Evolutionary conservation across 2,888 invertebrate species (phyloP).

Genomic region (Coronaproctus castanopsis): DNA sequence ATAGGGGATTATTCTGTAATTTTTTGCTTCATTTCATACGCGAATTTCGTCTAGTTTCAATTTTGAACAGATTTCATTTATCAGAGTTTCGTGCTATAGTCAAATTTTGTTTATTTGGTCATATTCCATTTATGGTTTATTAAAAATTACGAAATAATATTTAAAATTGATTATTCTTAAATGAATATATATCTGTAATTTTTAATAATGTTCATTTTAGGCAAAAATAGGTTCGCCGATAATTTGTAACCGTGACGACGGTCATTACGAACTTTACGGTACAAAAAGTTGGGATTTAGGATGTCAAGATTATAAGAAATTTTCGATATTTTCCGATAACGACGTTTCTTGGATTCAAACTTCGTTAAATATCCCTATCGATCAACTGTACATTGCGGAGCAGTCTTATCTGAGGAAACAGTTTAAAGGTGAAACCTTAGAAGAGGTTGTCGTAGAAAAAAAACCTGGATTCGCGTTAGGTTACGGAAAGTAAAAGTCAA

Average conservation of each 20-base stretch:
- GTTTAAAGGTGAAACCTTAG: constrained; percentile 14
- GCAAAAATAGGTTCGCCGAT: constrained; percentile 58
- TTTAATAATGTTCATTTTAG: constrained; percentile 19
- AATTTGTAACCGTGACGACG: constrained; percentile 50
- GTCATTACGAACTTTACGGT: constrained; percentile 47
- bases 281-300: constrained; percentile 59
- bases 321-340: constrained; percentile 29
- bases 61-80: no score
- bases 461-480: constrained; percentile 22
- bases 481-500: constrained; percentile 18
- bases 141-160: no score
- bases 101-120: no score
- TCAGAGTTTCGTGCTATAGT: no score
- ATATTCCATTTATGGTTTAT: no score
- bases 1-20: no score
- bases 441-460: constrained; percentile 17
- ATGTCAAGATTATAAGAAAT: constrained; percentile 29
- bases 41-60: no score
- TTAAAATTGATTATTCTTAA: no score
- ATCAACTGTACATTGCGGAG: constrained; percentile 25
- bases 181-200: no score
- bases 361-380: constrained; percentile 26
- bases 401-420: constrained; percentile 12
- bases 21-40: no score
- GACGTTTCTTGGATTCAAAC: constrained; percentile 30